Evolutionary conservation across 2,113 vertebrate species (phyloP).

Genomic region (Gopherus flavomarginatus): DNA sequence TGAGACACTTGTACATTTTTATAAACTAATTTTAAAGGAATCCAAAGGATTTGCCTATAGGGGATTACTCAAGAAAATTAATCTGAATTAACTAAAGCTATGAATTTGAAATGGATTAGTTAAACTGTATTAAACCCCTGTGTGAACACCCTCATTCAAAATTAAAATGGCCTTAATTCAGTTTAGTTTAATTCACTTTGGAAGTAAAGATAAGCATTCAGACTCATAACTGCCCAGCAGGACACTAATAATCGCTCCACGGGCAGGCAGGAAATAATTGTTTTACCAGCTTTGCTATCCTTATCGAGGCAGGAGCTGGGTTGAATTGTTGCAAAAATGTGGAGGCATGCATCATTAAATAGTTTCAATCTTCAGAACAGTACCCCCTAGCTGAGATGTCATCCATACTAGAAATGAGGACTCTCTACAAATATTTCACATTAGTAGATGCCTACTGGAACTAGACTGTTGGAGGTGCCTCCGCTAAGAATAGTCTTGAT

Average conservation of each 20-base stretch:
- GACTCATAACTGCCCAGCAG: fast-evolving
- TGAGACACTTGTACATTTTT: neutral
- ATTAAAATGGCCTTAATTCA: neutral
- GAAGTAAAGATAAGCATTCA: neutral
- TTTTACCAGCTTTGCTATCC: neutral
- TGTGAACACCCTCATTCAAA: neutral
- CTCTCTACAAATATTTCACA: neutral
- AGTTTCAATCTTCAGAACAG: fast-evolving
- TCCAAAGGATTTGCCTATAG: neutral
- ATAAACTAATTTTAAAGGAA: neutral
- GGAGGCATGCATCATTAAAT: neutral
- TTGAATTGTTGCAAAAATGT: neutral
- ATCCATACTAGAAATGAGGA: fast-evolving
- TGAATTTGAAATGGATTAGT: neutral
- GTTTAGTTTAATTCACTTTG: neutral
- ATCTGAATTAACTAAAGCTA: neutral
- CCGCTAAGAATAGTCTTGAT: neutral
- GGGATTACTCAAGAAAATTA: neutral
- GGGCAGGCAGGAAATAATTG: neutral
- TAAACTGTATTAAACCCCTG: neutral
- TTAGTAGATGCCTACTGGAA: fast-evolving
- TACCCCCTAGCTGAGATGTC: fast-evolving
- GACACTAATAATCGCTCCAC: neutral
- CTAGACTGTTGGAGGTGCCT: neutral
- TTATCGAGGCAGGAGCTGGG: neutral